Evolutionary conservation across 2,888 invertebrate species (phyloP), one percentile per base, ranked within the genome.

Genomic region (Drosophila fulvimacula): DNA sequence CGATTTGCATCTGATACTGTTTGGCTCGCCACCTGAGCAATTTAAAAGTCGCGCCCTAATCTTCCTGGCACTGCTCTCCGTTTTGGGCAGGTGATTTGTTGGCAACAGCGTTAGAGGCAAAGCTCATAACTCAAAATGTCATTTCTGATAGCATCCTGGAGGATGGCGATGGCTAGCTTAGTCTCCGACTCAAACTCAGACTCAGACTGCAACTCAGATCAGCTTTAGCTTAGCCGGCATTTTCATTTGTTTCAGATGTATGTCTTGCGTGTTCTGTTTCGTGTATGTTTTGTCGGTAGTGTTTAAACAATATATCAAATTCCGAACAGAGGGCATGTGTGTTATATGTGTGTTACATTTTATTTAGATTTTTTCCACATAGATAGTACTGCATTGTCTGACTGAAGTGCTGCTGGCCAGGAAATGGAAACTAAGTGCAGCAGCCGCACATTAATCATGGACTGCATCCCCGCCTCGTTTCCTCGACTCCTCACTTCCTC

Each of bases 361-460:
- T 82, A 82, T 83, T 83, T 83, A 82, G 82, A 82, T 82, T 78
- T 73, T 73, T 69, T 69, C 61, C 76, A 60, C 57, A 61, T 63
- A 80, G 81, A 82, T 83, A 68, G 56, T 59, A 49, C 58, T 76
- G 79, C 71, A 72, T 81, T 69, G 65, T 76, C 79, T 79, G 76
- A 69, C 61, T 69, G 61, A 59, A 64, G 52, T 55, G 65, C 49
- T 52, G 58, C 52, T 61, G 52, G 76, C 55, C 65, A 75, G 78
- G 72, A 81, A 82, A 74, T 72, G 69, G 73, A 57, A 74, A 76
- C 79, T 73, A 82, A 82, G 73, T 84, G 83, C 83, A 82, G 73
- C 75, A 80, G 70, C 86, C 81, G 70, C 81, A 83, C 87, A 90
- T 90, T 90, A 90, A 90, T 90, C 90, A 90, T 89, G 75, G 57